These are phyloP conservation scores for Lysandra bellargus DNA, from an alignment of 2,888 invertebrate genomes.

Conservation along the genomic window DNA sequence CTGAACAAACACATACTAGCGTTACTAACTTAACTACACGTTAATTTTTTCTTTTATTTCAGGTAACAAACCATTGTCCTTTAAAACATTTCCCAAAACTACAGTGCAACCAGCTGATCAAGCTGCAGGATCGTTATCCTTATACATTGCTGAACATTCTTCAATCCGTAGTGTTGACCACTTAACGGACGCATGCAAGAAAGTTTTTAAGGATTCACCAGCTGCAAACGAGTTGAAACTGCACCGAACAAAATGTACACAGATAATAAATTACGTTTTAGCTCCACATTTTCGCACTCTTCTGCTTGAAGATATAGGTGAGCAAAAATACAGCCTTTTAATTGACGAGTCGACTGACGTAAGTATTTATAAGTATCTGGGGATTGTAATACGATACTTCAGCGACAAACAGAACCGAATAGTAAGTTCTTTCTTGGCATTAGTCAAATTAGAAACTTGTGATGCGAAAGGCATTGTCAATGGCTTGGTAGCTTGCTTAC, in stretches of 20 bases:
- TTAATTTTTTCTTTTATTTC: conserved; percentile 18
- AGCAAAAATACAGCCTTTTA: conserved; percentile 35
- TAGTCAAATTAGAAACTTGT: too few species aligned
- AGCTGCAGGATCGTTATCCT: conserved; percentile 33
- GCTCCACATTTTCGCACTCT: conserved; percentile 37
- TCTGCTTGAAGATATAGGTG: conserved; percentile 35
- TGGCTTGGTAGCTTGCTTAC: conserved; percentile 31
- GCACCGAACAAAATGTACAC: conserved; percentile 39
- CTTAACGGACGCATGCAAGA: conserved; percentile 30
- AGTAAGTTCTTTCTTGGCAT: too few species aligned
- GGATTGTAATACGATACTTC: conserved; percentile 34
- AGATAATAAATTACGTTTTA: conserved; percentile 38
- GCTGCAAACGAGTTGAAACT: conserved; percentile 32
- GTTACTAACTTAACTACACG: too few species aligned
- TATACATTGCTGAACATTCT: conserved; percentile 36
- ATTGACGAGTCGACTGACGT: conserved; percentile 35
- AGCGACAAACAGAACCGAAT: too few species aligned
- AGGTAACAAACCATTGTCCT: conserved; percentile 30
- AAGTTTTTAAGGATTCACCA: conserved; percentile 33
- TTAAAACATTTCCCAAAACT: conserved; percentile 30
- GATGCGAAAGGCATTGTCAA: not conserved
- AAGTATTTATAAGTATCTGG: conserved; percentile 32
- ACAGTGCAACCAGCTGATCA: conserved; percentile 20
- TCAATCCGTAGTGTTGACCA: conserved; percentile 34
- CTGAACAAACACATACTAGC: too few species aligned